Evolutionary conservation across 2,113 vertebrate genomes (phyloP).

Genomic region (Lethenteron camtschaticum): DNA sequence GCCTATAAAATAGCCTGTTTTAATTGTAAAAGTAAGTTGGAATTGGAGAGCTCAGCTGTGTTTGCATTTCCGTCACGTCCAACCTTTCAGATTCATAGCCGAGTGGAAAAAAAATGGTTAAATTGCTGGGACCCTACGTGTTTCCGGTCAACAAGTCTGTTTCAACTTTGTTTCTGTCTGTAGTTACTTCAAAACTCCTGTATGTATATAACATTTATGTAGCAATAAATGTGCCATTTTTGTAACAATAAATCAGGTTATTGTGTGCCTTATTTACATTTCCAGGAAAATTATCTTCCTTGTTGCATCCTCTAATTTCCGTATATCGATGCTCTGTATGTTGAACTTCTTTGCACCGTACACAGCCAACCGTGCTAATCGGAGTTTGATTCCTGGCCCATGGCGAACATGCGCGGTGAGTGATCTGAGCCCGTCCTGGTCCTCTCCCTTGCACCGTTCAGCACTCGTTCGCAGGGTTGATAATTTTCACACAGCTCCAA

Average conservation of each 20-base stretch:
- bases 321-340: not conserved
- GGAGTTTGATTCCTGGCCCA: too few species aligned
- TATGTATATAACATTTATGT: conserved; percentile 99
- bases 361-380: too few species aligned
- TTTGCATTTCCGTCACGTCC: conserved; percentile 42
- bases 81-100: conserved; percentile 68
- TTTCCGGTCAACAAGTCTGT: conserved; percentile 41
- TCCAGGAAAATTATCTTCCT: not conserved
- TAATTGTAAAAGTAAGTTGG: conserved; percentile 22
- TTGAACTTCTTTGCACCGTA: not conserved
- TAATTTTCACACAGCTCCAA: too few species aligned
- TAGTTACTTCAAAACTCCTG: conserved; percentile 78
- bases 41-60: conserved; percentile 1
- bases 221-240: conserved; percentile 99
- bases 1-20: conserved; percentile 59
- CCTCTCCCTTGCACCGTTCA: too few species aligned
- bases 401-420: not conserved
- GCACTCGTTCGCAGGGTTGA: too few species aligned
- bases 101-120: conserved; percentile 70
- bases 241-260: conserved; percentile 60
- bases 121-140: conserved; percentile 59
- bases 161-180: conserved; percentile 64
- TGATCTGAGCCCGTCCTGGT: not conserved
- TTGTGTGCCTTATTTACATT: conserved; percentile 14
- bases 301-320: not conserved